Base-by-base conservation (phyloP, 2,797 vertebrate genomes). In the Synaphobranchus kaupii region DNA sequence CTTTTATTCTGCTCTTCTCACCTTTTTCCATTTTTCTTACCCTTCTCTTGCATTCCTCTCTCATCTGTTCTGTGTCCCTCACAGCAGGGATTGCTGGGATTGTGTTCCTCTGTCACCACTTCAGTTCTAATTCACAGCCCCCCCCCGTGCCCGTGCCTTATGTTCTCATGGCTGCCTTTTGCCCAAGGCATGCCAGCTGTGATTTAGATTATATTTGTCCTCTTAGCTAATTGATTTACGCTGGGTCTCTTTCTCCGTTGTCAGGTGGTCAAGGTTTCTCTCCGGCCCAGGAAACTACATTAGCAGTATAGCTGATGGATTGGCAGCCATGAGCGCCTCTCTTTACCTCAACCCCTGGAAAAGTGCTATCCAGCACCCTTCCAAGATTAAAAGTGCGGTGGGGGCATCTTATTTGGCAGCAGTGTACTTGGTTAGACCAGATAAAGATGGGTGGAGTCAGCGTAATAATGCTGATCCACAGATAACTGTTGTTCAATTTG, bases 211-310 rank as follows among this genome's bases (percentile, higher is more conserved):
- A 93, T 93, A 92, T 94, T 92, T 95, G 91, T 93, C 93, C 94
- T 96, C 89, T 95, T 95, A 94, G 94, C 93, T 96, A 95, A 96
- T 95, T 96, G 92, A 93, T 93, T 95, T 95, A 95, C 90, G 88
- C 90, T 84, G 83, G 90, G 86, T 89, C 93, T 92, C 90, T 88
- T 92, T 93, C 87, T 91, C 92, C 88, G 92, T 92, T 94, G 94
- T 94, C 91, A 93, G 93, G 50, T 92, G 94, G 92, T 93, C 91
- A 92, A 91, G 89, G 89, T 85, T 88, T 92, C 89, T 34, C 83
- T 85, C 90, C 91, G 90, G 91, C 89, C 90, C 90, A 78, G 90
- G 91, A 94, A 95, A 95, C 93, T 89, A 87, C 93, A 93, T 95
- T 94, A 95, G 88, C 91, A 90, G 92, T 90, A 91, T 89, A 90